phyloP scores from a whole-genome alignment of 2,888 invertebrate genomes.

The Xylota segnis region DNA sequence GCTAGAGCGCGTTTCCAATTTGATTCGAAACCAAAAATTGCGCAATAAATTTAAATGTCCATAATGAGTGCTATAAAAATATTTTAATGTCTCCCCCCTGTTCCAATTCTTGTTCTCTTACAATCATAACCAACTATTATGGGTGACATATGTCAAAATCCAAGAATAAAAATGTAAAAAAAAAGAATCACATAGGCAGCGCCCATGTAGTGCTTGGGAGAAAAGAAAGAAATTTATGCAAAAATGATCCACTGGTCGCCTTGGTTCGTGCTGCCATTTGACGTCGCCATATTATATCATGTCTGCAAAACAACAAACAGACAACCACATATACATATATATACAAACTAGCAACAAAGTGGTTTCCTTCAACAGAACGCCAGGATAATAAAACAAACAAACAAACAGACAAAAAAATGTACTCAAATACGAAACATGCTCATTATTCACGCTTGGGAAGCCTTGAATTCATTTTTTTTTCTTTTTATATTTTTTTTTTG shows the following conservation, averaged over 20 bases:
- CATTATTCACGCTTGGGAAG: conserved; percentile 70
- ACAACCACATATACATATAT: conserved; percentile 1
- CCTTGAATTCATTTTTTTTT: conserved; percentile 48
- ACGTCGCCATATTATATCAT: conserved; percentile 41
- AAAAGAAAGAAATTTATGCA: conserved; percentile 59
- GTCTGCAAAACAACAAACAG: conserved; percentile 40
- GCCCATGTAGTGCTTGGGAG: background rate
- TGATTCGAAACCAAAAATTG: conserved; percentile 42
- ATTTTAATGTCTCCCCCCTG: conserved; percentile 55
- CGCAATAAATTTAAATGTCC: conserved; percentile 58
- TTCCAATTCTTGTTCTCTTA: conserved; percentile 62
- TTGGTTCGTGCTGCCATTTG: conserved; percentile 23
- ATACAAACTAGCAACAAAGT: conserved; percentile 23
- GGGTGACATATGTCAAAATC: conserved; percentile 63
- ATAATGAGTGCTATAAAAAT: conserved; percentile 63
- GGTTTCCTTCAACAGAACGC: conserved; percentile 35
- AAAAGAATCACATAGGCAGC: background rate
- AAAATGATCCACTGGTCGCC: conserved; percentile 48
- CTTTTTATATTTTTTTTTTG: conserved; percentile 7
- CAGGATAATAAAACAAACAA: conserved; percentile 27
- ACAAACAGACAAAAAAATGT: conserved; percentile 39
- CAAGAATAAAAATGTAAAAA: background rate
- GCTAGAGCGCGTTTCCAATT: background rate
- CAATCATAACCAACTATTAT: conserved; percentile 65
- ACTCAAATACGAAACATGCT: conserved; percentile 60